Evolutionary conservation across 1,140 invertebrate species (phyloP), one percentile per base, ranked within the genome.

Genomic region (Dinothrombium tinctorium): DNA sequence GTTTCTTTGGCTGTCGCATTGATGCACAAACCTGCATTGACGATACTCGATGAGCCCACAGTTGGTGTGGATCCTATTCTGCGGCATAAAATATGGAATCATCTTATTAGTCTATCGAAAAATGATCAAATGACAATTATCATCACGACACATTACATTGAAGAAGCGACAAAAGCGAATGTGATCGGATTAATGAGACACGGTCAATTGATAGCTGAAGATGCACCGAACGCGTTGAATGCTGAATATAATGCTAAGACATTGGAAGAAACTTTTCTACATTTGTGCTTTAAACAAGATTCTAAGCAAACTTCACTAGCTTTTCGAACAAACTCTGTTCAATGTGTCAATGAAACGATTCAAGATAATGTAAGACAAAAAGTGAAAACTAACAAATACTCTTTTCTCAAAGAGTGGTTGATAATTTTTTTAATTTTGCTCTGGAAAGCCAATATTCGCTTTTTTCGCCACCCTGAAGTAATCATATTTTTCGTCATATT

Each of bases 41-140:
- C 90, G 12, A 86, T 92, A 54, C 65, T 92, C 11, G 86, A 92
- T 55, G 86, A 92, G n/a, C n/a, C n/a, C n/a, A n/a, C n/a, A n/a
- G n/a, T n/a, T n/a, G n/a, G n/a, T n/a, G n/a, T n/a, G n/a, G 56
- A 29, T n/a, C n/a, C n/a, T n/a, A n/a, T n/a, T n/a, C n/a, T n/a
- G n/a, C n/a, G n/a, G n/a, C n/a, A n/a, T n/a, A n/a, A n/a, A n/a
- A 84, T 87, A 50, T 87, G 81, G 81, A 75, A 79, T 49, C 80
- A 87, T 53, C 60, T 86, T 51, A 71, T 83, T 21, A 69, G 74
- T 52, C 75, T 86, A 47, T 76, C 76, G 47, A 71, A 70, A 59
- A 72, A 73, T 41, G 69, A 72, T 15, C 4, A 44, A 4, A 33
- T 44, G 3, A 59, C 58, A 7, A 54, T 60, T 20, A 55, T 60